phyloP scores from a whole-genome alignment of 35 echinoderm and acorn worm species.

The Patiria miniata region DNA sequence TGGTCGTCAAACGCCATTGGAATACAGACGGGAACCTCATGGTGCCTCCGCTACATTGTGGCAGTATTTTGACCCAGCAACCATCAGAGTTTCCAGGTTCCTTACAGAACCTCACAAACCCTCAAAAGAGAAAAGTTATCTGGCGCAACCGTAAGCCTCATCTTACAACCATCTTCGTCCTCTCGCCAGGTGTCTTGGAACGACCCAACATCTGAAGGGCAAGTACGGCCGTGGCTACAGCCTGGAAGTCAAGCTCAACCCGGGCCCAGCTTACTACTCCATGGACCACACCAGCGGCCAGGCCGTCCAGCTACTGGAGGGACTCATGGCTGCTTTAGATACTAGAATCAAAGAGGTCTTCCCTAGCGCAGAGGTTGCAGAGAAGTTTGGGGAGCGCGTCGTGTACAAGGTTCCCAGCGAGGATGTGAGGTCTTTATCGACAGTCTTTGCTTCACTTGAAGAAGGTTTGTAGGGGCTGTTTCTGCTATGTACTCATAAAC shows the following conservation, averaged over 20 bases:
- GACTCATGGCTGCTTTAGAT: constrained; percentile 20
- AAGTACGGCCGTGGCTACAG: constrained; percentile 81
- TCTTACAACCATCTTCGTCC: too few species aligned
- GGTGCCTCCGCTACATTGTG: too few species aligned
- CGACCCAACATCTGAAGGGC: constrained; percentile 70
- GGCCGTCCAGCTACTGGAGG: constrained; percentile 26
- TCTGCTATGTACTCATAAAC: too few species aligned
- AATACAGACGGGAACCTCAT: too few species aligned
- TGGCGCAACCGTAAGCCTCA: too few species aligned
- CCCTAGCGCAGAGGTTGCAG: constrained; percentile 51
- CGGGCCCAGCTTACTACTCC: constrained; percentile 34
- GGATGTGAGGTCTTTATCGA: constrained; percentile 38
- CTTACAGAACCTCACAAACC: too few species aligned
- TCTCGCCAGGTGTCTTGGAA: constrained; percentile 58
- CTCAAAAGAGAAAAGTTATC: too few species aligned
- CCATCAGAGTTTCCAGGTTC: too few species aligned
- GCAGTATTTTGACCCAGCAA: too few species aligned
- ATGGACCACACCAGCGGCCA: background rate
- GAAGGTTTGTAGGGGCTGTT: constrained; percentile 59
- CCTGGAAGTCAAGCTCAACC: constrained; percentile 75
- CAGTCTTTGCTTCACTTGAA: constrained; percentile 57
- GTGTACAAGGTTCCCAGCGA: constrained; percentile 52
- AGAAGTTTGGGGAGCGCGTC: constrained; percentile 67
- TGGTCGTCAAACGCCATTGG: too few species aligned
- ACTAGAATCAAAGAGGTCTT: constrained; percentile 26